These are phyloP conservation scores for Oxytorus armatus DNA, from an alignment of 2,888 invertebrate species.

Conservation along the genomic window DNA sequence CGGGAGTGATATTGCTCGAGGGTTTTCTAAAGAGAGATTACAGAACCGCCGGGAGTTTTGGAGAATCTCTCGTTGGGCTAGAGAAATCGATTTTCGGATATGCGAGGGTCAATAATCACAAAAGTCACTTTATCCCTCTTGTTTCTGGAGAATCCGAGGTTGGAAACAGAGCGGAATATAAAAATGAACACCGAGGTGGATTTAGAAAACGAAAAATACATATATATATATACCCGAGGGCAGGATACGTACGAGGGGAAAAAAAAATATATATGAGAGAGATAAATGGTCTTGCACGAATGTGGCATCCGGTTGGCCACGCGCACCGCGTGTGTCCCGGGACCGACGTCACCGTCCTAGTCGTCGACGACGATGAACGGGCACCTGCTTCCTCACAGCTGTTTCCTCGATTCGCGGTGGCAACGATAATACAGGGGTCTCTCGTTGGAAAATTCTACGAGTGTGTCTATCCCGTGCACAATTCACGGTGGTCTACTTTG, in stretches of 20 bases:
- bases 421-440: conserved; percentile 25
- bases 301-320: conserved; percentile 78
- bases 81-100: conserved; percentile 2
- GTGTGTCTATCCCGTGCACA: conserved; percentile 64
- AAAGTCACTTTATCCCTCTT: background rate
- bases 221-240: background rate
- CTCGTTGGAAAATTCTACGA: conserved; percentile 15
- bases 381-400: conserved; percentile 84
- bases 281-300: conserved; percentile 47
- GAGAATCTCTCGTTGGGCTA: background rate
- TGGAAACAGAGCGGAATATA: conserved; percentile 13
- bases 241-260: conserved; percentile 30
- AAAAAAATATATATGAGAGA: conserved; percentile 25
- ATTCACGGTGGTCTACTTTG: conserved; percentile 47
- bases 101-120: background rate
- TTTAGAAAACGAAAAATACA: conserved; percentile 25
- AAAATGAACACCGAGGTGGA: conserved; percentile 40
- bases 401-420: conserved; percentile 79
- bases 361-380: conserved; percentile 49
- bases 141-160: background rate
- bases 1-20: conserved; percentile 56
- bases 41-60: conserved; percentile 3
- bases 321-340: conserved; percentile 80
- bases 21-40: conserved; percentile 56
- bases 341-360: conserved; percentile 79